A percentile compares a stretch with the other conserved stretches of the same genome.
phyloP scores from a whole-genome alignment of 1,140 invertebrate species.

The Lerema accius region DNA sequence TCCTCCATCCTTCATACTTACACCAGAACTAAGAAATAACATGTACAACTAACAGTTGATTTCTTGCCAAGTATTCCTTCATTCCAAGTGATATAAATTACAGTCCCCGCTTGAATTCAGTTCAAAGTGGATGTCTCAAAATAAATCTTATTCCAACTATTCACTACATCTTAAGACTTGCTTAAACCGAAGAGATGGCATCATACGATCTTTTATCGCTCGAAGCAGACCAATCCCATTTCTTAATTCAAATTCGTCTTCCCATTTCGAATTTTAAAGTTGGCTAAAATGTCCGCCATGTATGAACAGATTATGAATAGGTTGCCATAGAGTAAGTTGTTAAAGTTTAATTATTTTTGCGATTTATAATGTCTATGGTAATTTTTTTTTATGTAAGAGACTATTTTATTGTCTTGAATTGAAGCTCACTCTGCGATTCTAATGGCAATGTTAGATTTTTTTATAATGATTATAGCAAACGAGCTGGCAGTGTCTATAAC shows the following conservation, averaged over 20 bases:
- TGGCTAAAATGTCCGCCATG: conserved; percentile 26
- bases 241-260: conserved; percentile 41
- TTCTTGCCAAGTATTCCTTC: neutral
- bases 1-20: too few species aligned
- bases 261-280: conserved; percentile 44
- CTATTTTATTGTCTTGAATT: too few species aligned
- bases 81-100: conserved; percentile 17
- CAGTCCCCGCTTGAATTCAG: conserved; percentile 9
- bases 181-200: conserved; percentile 14
- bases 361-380: too few species aligned
- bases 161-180: conserved; percentile 13
- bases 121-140: conserved; percentile 16
- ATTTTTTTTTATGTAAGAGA: too few species aligned
- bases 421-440: too few species aligned
- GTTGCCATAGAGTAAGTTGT: neutral
- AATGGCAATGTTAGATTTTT: too few species aligned
- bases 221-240: conserved; percentile 43
- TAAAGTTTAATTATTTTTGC: too few species aligned
- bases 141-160: conserved; percentile 5
- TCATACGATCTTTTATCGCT: conserved; percentile 21
- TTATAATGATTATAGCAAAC: too few species aligned
- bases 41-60: too few species aligned
- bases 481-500: too few species aligned
- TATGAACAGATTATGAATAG: conserved; percentile 17
- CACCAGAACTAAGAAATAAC: too few species aligned